Conservation (phyloP, 2,113 vertebrate species). For the Carassius auratus region DNA sequence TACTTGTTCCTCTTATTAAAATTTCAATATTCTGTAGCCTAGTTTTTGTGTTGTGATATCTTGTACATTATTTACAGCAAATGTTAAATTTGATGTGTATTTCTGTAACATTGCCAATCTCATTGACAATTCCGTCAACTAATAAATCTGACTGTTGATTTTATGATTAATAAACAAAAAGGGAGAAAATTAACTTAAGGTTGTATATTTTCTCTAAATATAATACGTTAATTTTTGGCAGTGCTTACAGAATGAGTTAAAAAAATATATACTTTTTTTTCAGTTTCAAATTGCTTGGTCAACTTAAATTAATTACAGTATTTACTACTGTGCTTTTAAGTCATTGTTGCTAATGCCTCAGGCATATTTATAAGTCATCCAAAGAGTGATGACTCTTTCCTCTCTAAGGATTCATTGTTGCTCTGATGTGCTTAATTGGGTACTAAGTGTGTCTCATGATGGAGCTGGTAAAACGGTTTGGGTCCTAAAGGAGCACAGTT, state of each 20-base stretch:
- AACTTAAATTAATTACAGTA: conserved; percentile 8
- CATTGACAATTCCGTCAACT: background rate
- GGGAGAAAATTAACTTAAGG: background rate
- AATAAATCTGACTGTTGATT: background rate
- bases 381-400: conserved; percentile 33
- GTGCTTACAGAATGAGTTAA: background rate
- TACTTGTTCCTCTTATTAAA: background rate
- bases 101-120: background rate
- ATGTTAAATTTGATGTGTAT: background rate
- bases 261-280: background rate
- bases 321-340: background rate
- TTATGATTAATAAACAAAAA: background rate
- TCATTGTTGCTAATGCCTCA: conserved; percentile 15
- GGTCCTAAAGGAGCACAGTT: conserved; percentile 29
- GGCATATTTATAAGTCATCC: conserved; percentile 27
- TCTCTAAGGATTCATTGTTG: conserved; percentile 37
- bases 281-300: background rate
- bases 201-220: background rate
- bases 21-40: background rate
- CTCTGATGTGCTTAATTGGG: conserved; percentile 41
- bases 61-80: background rate
- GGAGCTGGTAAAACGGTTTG: conserved; percentile 23
- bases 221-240: background rate
- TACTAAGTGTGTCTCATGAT: conserved; percentile 40
- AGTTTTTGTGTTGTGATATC: background rate